phyloP scores from a whole-genome alignment of 2,113 vertebrate species.

The Balaeniceps rex region DNA sequence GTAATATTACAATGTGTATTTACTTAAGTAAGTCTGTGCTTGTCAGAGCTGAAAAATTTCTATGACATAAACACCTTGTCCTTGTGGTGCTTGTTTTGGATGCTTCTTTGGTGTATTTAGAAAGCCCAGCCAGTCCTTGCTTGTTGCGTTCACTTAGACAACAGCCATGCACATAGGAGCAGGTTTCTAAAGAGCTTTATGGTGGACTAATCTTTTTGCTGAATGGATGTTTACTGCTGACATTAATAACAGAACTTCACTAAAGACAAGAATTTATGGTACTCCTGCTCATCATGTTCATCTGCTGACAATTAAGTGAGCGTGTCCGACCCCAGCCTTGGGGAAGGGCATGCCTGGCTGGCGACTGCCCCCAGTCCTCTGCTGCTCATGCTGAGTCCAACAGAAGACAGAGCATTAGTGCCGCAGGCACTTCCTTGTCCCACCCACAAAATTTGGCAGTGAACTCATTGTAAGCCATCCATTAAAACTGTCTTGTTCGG shows the following conservation, averaged over 20 bases:
- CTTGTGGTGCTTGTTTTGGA: neutral
- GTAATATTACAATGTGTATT: neutral
- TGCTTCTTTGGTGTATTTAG: neutral
- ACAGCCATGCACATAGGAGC: neutral
- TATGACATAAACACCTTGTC: neutral
- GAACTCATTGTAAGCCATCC: neutral
- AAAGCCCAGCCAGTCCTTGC: neutral
- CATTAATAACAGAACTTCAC: neutral
- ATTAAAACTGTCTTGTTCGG: neutral
- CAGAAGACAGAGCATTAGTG: neutral
- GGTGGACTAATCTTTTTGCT: neutral
- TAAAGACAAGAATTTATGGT: neutral
- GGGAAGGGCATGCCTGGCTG: neutral
- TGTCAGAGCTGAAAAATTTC: neutral
- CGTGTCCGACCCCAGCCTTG: fast-evolving
- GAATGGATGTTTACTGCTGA: neutral
- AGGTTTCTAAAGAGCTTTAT: neutral
- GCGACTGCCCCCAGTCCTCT: neutral
- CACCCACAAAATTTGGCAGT: neutral
- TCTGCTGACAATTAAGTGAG: neutral
- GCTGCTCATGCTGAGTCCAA: neutral
- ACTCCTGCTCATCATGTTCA: neutral
- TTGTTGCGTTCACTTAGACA: fast-evolving
- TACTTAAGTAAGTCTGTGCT: neutral
- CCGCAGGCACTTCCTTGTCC: neutral